phyloP scores from a whole-genome alignment of 2,888 invertebrate species.

The Dioctria linearis region DNA sequence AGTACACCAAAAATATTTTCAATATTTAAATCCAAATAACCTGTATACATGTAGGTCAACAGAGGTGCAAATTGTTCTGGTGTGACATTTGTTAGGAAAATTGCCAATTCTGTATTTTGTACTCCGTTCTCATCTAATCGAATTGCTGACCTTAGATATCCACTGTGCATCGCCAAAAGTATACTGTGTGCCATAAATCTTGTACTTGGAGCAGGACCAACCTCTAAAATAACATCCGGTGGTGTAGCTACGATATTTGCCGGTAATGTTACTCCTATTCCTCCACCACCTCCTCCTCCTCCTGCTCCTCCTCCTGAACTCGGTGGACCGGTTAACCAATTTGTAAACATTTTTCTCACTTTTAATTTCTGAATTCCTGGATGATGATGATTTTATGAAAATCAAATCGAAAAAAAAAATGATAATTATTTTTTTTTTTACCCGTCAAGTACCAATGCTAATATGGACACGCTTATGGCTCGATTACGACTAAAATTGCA shows the following conservation, averaged over 20 bases:
- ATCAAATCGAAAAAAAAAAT: too few relatives aligned
- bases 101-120: slow-evolving; percentile 62
- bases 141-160: slow-evolving; percentile 80
- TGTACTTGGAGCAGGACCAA: slow-evolving; percentile 75
- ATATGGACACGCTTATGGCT: slow-evolving; percentile 64
- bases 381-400: too few relatives aligned
- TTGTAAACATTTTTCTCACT: slow-evolving; percentile 67
- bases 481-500: slow-evolving; percentile 68
- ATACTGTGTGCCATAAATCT: slow-evolving; percentile 80
- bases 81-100: slow-evolving; percentile 74
- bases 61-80: slow-evolving; percentile 78
- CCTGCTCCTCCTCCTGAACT: slow-evolving; percentile 65
- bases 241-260: slow-evolving; percentile 66
- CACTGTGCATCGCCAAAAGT: slow-evolving; percentile 79
- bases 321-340: slow-evolving; percentile 69
- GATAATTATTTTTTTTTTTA: background rate
- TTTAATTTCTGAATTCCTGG: too few relatives aligned
- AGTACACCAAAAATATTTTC: slow-evolving; percentile 82
- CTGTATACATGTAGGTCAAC: slow-evolving; percentile 83
- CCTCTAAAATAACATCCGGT: slow-evolving; percentile 78
- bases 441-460: background rate
- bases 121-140: slow-evolving; percentile 66
- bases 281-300: slow-evolving; percentile 61
- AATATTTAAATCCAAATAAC: slow-evolving; percentile 78
- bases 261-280: slow-evolving; percentile 8